Base-by-base conservation (phyloP, 2,797 vertebrate genomes). In the Hypotaenidia philippensis region DNA sequence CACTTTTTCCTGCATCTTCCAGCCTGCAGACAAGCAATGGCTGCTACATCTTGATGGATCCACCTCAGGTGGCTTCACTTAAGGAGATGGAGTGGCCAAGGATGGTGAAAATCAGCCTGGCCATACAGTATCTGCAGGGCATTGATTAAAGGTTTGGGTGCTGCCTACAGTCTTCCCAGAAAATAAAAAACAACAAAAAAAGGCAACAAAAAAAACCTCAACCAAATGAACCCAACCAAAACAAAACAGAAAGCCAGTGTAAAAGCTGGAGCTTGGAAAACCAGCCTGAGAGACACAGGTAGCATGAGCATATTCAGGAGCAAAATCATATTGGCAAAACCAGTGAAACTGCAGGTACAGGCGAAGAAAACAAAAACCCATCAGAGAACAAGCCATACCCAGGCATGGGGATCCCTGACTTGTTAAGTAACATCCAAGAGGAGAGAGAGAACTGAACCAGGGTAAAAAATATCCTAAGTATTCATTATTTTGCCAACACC, bases 401-500 rank as follows among this genome's bases (percentile, higher is more conserved):
- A 59, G 55, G 38, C 49, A 80, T 2, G 10, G 52, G 23, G 20
- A 86, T 40, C 20, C 8, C 25, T 36, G 15, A 56, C 49, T 52
- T 56, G 16, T 13, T 69, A 45, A 60, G 32, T 32, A 84, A 57
- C 8, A 31, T 31, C 6, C 61, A 83, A 88, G 57, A 78, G 61
- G 53, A 83, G 36, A 70, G 53, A 71, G 15, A 75, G 10, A 90
- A 86, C 5, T 32, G 50, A 69, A 44, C 2, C 16, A 17, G 34
- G 36, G 15, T 0, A 3, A 40, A 4, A 53, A 66, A 61, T 56
- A 77, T 3, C 8, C 0, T 15, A 83, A 56, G 12, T 25, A 31
- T 41, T 68, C 11, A 57, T 59, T 36, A 69, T 45, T 78, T 81
- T 91, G 63, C 32, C 70, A 52, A 81, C 70, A 31, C 5, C 5